phyloP scores from a whole-genome alignment of 2,113 vertebrate species.

The Microcebus tavaratra region DNA sequence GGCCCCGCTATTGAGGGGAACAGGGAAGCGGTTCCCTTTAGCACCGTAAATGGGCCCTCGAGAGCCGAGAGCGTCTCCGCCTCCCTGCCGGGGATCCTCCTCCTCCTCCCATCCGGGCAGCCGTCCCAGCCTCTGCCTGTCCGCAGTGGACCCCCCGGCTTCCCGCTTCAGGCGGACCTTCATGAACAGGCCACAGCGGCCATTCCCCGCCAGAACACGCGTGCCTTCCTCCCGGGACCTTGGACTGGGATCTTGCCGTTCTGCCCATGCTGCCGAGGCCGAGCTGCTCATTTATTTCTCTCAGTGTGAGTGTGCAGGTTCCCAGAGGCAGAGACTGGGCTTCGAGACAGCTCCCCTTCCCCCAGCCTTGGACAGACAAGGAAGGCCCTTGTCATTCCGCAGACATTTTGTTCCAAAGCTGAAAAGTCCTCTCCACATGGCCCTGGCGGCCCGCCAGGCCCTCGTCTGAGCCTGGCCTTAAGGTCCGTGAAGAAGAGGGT shows the following conservation, averaged over 20 bases:
- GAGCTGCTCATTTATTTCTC: fast-evolving
- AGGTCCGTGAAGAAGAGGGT: not conserved
- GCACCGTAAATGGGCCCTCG: too few relatives aligned
- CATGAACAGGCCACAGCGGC: not conserved
- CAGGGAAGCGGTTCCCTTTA: fast-evolving
- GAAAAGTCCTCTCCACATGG: not conserved
- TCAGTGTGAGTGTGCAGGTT: not conserved
- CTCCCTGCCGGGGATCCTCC: not conserved
- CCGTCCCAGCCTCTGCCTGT: not conserved
- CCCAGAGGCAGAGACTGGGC: not conserved
- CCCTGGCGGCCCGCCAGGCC: not conserved
- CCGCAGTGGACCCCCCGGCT: not conserved
- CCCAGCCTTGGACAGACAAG: not conserved
- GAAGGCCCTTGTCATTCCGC: constrained; percentile 16
- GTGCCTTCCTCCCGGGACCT: fast-evolving
- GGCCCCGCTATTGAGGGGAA: too few relatives aligned
- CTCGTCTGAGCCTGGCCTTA: not conserved
- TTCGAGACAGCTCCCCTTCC: not conserved
- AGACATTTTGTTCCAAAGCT: constrained; percentile 40
- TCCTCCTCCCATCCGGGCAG: fast-evolving
- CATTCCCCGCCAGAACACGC: too few relatives aligned
- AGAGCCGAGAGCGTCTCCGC: not conserved
- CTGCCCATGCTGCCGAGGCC: fast-evolving
- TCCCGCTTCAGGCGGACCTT: not conserved
- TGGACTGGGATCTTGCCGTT: not conserved